Base-by-base conservation (phyloP, 1,140 invertebrate species). In the Adoxophyes honmai region DNA sequence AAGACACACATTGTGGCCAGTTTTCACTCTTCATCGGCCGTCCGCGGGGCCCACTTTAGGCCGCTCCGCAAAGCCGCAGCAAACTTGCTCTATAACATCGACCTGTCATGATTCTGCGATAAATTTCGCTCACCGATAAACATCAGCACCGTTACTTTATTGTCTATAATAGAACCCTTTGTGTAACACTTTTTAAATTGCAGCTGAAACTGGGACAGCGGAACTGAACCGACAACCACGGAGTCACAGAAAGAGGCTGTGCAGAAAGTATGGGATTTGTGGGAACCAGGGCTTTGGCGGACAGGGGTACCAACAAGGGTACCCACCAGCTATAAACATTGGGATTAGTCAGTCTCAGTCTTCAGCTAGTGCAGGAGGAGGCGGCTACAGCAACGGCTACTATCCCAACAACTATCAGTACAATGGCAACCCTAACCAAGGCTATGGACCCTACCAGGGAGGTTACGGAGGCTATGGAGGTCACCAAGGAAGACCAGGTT, bases 321-420 rank as follows among this genome's bases (percentile, higher is more conserved):
- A 57, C 18, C 16, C 28, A 6, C 59, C 59, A 7, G 72, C 78
- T 0, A 82, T 87, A 39, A 85, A 87, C 55, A 85, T 87, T 51
- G 84, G 75, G 5, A 84, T 87, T 34, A 87, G 84, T 42, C 84
- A 87, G 56, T 84, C 84, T 3, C 84, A 87, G 52, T 74, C 81
- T 11, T 85, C 84, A 16, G 60, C 80, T 0, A 83, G 77, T 21
- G 72, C 67, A 18, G 78, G 71, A 8, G 77, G 73, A 0, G 78
- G 80, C 7, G 80, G 81, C 4, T 70, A 78, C 15, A 63, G 60
- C 1, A 66, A 59, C 16, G 71, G 77, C 4, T 72, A 70, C 34
- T 81, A 73, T 48, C 82, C 82, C 0, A 77, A 86, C 48, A 81
- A 83, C 55, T 73, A 83, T 38, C 82, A 86, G 55, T 82, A 77